phyloP scores from a whole-genome alignment of 2,113 vertebrate genomes.

The Calcarius ornatus region DNA sequence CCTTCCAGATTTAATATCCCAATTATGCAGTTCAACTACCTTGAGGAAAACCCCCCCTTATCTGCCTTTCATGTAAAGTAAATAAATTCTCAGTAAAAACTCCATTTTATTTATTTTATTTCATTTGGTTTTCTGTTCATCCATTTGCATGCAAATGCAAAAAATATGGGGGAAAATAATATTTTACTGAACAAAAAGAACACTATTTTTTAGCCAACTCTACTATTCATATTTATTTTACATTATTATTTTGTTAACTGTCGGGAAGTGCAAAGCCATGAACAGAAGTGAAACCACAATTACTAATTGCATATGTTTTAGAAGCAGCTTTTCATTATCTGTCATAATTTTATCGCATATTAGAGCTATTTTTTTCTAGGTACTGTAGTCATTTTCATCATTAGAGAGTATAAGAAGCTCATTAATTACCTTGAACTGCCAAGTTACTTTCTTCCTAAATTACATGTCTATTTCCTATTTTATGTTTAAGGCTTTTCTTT shows the following conservation, averaged over 20 bases:
- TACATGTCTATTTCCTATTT: constrained; percentile 36
- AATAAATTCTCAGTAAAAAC: background rate
- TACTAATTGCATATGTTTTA: constrained; percentile 52
- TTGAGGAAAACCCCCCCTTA: background rate
- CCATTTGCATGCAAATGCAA: background rate
- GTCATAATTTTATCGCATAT: constrained; percentile 59
- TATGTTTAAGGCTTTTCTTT: constrained; percentile 58
- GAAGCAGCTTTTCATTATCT: constrained; percentile 56
- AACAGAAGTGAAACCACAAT: constrained; percentile 22
- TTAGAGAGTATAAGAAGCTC: constrained; percentile 58
- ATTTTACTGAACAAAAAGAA: background rate
- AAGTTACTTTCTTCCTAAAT: constrained; percentile 64
- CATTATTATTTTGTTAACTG: constrained; percentile 6
- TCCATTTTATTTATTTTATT: background rate
- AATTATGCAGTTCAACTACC: background rate
- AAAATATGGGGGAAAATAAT: background rate
- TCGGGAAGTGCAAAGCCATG: background rate
- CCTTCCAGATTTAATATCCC: background rate
- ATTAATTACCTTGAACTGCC: constrained; percentile 66
- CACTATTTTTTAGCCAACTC: background rate
- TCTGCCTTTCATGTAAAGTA: background rate
- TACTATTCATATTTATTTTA: background rate
- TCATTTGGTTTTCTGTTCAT: background rate
- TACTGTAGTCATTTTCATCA: constrained; percentile 37
- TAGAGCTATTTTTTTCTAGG: constrained; percentile 18